These are phyloP conservation scores for Temnopleurus reevesii DNA, from an alignment of 53 echinoderm and acorn worm genomes.

Conservation along the genomic window DNA sequence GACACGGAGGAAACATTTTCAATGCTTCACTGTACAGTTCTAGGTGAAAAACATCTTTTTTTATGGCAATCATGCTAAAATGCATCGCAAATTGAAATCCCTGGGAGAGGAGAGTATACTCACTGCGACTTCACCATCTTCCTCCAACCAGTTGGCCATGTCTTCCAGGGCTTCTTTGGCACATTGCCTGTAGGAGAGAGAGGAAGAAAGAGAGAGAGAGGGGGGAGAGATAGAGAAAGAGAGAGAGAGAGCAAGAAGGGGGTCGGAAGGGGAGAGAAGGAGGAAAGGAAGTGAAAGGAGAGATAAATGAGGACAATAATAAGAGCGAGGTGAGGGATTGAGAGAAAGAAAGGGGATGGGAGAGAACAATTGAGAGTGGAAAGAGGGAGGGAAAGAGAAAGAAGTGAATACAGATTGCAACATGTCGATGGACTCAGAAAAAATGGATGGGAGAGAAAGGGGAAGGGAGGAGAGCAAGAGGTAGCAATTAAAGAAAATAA, in stretches of 20 bases:
- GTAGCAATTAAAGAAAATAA: too few species aligned
- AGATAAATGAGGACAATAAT: neutral
- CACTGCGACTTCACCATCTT: conserved; percentile 94
- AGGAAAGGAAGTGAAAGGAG: neutral
- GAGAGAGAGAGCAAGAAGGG: neutral
- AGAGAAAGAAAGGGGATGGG: neutral
- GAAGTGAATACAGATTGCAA: neutral
- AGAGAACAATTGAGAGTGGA: neutral
- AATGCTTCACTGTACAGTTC: too few species aligned
- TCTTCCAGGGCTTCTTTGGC: conserved; percentile 91
- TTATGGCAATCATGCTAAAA: too few species aligned
- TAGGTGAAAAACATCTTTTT: too few species aligned
- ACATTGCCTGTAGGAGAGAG: conserved; percentile 72
- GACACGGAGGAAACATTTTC: too few species aligned
- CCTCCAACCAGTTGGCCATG: conserved; percentile 89
- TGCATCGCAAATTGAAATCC: too few species aligned
- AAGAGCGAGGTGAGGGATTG: neutral
- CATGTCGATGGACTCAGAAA: too few species aligned
- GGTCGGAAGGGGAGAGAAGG: neutral
- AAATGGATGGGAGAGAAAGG: too few species aligned
- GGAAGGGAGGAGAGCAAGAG: too few species aligned
- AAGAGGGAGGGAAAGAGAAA: neutral
- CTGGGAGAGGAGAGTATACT: conserved; percentile 19
- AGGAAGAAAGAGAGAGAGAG: conserved; percentile 22
- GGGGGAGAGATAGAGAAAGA: conserved; percentile 44